phyloP scores from a whole-genome alignment of 2,113 vertebrate species.

The Nymphicus hollandicus region DNA sequence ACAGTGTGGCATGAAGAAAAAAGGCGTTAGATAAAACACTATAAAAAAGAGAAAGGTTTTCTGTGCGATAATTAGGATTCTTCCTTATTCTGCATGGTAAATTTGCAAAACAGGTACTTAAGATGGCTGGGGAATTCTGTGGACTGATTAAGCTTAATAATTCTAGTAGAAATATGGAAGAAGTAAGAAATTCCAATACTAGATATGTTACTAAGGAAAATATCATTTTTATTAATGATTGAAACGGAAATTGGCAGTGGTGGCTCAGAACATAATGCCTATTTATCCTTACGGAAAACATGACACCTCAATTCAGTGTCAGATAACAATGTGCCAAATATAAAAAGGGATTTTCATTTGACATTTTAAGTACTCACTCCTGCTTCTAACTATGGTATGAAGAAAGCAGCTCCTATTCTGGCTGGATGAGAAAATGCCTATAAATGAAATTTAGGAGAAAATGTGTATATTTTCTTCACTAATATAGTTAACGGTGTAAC shows the following conservation, averaged over 20 bases:
- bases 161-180: background rate
- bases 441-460: slow-evolving; percentile 35
- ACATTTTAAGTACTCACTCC: slow-evolving; percentile 23
- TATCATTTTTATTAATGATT: background rate
- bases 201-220: slow-evolving; percentile 14
- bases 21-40: background rate
- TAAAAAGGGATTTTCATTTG: slow-evolving; percentile 59
- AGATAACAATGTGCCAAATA: slow-evolving; percentile 40
- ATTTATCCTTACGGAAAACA: slow-evolving; percentile 54
- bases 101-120: background rate
- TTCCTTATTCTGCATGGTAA: background rate
- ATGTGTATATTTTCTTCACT: background rate
- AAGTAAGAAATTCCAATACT: slow-evolving; percentile 20
- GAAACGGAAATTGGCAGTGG: slow-evolving; percentile 5
- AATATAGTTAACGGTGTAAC: background rate
- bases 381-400: slow-evolving; percentile 20
- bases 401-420: slow-evolving; percentile 31
- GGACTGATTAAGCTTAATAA: background rate
- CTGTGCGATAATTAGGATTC: background rate
- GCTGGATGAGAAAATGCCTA: slow-evolving; percentile 36
- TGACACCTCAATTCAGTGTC: slow-evolving; percentile 51
- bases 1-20: background rate
- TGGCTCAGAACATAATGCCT: slow-evolving; percentile 62
- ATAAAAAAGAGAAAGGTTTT: background rate
- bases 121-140: background rate